Base-by-base conservation (phyloP, 2,113 vertebrate genomes). In the Misgurnus anguillicaudatus region DNA sequence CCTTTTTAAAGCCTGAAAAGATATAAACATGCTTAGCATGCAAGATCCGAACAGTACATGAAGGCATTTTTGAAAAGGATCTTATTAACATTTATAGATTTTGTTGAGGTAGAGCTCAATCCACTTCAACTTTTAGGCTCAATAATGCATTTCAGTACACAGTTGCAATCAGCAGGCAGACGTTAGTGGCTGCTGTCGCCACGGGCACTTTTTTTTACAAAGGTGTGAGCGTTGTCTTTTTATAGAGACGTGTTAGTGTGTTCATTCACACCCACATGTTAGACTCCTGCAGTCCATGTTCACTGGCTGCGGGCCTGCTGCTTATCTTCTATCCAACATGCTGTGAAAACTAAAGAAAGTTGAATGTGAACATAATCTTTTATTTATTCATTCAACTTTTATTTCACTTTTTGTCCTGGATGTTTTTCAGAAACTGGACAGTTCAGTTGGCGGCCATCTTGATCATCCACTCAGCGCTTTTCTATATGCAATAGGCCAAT, bases 201-300 rank as follows among this genome's bases (percentile, higher is more conserved):
- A 72, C 74, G 13, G 57, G 72, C 72, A 48, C 68, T 42, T 61
- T 83, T 42, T 51, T 83, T 42, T 51, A 4, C 82, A 70, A 82
- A 84, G 57, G 64, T 75, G 80, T n/a, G 69, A 79, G 67, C 53
- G 77, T 10, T 61, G 85, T 78, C 83, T 82, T 82, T 89, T 88
- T 88, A 53, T 86, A 85, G 79, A 82, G 41, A 83, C 14, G 80
- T 82, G 84, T 83, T 38, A 81, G 68, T 83, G 68, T 67, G 64
- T 86, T 87, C 84, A 71, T 80, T 84, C 78, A 77, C 82, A 84
- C 86, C 73, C 71, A 51, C 57, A 65, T 16, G 75, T 39, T 65
- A 63, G 62, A 81, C 77, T 82, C 75, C 55, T 62, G 47, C 21
- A 78, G 69, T 69, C 42, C 60, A 69, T 53, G 75, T 17, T 42